These are phyloP conservation scores for Mythimna ferrago DNA, from an alignment of 2,888 invertebrate genomes.

Conservation along the genomic window DNA sequence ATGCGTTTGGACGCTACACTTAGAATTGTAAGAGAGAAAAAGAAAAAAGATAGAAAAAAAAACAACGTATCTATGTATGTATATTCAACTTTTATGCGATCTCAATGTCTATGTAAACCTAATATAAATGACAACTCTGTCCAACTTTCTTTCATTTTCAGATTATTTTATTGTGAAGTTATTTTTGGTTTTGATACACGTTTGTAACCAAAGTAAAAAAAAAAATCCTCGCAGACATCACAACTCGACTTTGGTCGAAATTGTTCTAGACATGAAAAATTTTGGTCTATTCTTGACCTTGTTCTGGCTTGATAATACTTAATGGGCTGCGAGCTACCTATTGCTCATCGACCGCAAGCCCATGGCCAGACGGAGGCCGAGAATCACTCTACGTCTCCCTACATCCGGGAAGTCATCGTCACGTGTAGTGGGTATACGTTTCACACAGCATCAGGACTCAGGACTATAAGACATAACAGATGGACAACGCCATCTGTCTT, in stretches of 20 bases:
- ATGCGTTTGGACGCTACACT: not conserved
- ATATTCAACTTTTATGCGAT: not conserved
- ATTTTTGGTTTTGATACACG: not conserved
- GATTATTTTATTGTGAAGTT: not conserved
- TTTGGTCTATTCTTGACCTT: no score
- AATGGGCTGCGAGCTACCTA: no score
- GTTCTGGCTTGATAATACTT: not conserved
- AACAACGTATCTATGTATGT: not conserved
- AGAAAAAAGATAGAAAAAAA: not conserved
- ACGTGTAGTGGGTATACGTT: constrained; percentile 36
- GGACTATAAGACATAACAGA: constrained; percentile 33
- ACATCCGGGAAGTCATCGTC: no score
- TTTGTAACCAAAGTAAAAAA: no score
- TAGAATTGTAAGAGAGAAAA: not conserved
- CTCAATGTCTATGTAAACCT: not conserved
- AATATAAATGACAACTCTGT: not conserved
- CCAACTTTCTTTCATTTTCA: not conserved
- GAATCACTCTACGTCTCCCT: no score
- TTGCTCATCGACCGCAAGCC: no score
- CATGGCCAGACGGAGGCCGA: no score
- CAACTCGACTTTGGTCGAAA: no score
- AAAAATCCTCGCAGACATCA: no score
- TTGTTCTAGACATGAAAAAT: not conserved
- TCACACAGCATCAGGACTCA: constrained; percentile 35
- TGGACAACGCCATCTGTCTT: no score